Conservation (phyloP, 1,140 invertebrate species). For the Drosophila repleta region DNA sequence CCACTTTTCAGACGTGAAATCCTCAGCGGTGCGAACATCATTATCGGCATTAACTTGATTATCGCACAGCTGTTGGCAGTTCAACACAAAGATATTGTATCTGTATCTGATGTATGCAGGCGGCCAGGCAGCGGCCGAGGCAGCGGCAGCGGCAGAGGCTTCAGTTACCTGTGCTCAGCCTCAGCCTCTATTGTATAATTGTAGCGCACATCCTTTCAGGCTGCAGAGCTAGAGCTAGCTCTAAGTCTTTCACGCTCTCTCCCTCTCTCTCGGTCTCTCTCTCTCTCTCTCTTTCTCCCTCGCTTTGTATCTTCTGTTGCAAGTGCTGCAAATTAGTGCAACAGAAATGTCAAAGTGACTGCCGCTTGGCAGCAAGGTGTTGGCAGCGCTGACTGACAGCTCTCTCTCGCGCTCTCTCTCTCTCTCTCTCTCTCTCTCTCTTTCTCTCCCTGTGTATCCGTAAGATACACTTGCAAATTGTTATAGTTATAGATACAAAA, state of each 20-base stretch:
- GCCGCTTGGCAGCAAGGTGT: slow-evolving; percentile 35
- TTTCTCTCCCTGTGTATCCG: slow-evolving; percentile 41
- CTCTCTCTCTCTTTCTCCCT: slow-evolving; percentile 21
- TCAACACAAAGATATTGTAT: slow-evolving; percentile 41
- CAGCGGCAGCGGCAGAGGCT: no score
- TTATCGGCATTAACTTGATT: slow-evolving; percentile 22
- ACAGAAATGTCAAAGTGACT: slow-evolving; percentile 60
- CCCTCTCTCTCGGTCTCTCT: neutral
- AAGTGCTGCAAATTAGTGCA: slow-evolving; percentile 73
- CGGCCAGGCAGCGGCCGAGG: neutral
- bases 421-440: neutral
- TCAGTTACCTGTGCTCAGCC: slow-evolving; percentile 29
- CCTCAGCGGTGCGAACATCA: slow-evolving; percentile 4
- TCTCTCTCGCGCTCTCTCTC: neutral
- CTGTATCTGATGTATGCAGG: slow-evolving; percentile 67
- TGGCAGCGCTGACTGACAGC: slow-evolving; percentile 49
- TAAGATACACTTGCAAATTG: slow-evolving; percentile 71
- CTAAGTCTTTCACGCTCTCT: slow-evolving; percentile 1
- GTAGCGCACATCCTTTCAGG: slow-evolving; percentile 4
- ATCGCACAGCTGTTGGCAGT: slow-evolving; percentile 67
- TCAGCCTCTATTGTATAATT: neutral
- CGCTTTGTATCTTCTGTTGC: slow-evolving; percentile 29
- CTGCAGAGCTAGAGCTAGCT: slow-evolving; percentile 12
- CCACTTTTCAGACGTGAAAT: slow-evolving; percentile 7
- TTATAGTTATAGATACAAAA: slow-evolving; percentile 72